Evolutionary conservation across 2,888 invertebrate genomes (phyloP).

Genomic region (Polia nebulosa): DNA sequence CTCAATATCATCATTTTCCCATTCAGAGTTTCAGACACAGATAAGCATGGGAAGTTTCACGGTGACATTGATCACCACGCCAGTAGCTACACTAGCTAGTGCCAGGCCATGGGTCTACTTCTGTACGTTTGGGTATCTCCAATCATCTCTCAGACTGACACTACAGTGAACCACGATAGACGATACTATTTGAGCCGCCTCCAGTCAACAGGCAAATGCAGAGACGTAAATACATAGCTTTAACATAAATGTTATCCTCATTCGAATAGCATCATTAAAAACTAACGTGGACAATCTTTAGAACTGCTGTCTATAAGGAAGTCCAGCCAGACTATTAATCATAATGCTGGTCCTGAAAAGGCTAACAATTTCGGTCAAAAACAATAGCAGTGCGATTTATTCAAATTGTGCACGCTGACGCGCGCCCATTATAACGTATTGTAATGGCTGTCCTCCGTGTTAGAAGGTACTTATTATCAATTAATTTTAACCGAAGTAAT

Average conservation of each 20-base stretch:
- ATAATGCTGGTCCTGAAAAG: constrained; percentile 21
- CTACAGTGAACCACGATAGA: no score
- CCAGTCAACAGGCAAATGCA: not conserved
- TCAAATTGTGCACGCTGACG: constrained; percentile 46
- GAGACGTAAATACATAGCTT: not conserved
- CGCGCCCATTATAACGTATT: constrained; percentile 45
- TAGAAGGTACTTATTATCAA: constrained; percentile 57
- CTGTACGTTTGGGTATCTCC: constrained; percentile 1
- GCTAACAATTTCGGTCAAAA: constrained; percentile 30
- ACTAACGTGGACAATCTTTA: not conserved
- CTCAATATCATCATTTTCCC: not conserved
- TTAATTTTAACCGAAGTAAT: constrained; percentile 46
- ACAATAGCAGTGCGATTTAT: constrained; percentile 59
- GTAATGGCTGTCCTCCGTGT: constrained; percentile 47
- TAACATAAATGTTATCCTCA: constrained; percentile 4
- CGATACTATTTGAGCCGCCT: not conserved
- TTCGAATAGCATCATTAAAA: not conserved
- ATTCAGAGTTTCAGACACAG: not conserved
- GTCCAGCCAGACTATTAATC: constrained; percentile 29
- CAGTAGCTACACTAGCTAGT: not conserved
- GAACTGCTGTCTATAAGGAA: constrained; percentile 30
- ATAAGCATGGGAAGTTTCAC: not conserved
- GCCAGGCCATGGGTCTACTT: no score
- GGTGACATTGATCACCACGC: not conserved
- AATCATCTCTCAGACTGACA: not conserved